A percentile compares a stretch with the other conserved stretches of the same genome.
phyloP scores from a whole-genome alignment of 2,113 vertebrate genomes.

The Eretmochelys imbricata region DNA sequence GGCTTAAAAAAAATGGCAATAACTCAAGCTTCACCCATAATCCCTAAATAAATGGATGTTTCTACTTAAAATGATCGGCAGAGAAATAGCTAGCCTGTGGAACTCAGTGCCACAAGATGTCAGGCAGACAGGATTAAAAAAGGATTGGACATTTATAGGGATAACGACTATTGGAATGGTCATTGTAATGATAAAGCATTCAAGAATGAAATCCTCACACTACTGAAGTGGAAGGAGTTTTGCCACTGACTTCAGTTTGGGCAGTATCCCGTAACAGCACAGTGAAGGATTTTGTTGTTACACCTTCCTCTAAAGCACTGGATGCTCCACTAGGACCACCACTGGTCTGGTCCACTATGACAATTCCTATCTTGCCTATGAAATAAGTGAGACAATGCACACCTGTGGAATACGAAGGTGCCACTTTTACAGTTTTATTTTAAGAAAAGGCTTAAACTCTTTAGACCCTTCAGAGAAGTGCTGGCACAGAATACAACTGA shows the following conservation, averaged over 20 bases:
- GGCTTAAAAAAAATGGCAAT: not conserved
- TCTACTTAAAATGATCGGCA: not conserved
- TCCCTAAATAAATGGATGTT: not conserved
- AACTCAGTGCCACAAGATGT: not conserved
- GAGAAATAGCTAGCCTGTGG: not conserved
- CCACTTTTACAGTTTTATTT: not conserved
- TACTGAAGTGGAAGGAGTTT: accelerated
- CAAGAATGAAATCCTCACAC: not conserved
- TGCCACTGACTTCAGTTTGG: not conserved
- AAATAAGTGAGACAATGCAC: not conserved
- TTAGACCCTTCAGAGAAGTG: not conserved
- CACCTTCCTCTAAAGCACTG: not conserved
- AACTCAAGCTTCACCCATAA: not conserved
- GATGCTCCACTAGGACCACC: not conserved
- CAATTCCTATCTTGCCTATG: not conserved
- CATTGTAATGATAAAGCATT: not conserved
- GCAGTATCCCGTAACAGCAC: not conserved
- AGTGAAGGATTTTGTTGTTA: not conserved
- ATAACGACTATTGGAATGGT: not conserved
- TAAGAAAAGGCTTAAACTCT: not conserved
- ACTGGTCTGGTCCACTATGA: not conserved
- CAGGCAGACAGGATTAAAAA: not conserved
- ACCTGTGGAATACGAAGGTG: accelerated
- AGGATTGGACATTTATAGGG: not conserved
- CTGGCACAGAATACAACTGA: not conserved